These are phyloP conservation scores for Euzetes globulus DNA, from an alignment of 2,888 invertebrate species.

Conservation along the genomic window DNA sequence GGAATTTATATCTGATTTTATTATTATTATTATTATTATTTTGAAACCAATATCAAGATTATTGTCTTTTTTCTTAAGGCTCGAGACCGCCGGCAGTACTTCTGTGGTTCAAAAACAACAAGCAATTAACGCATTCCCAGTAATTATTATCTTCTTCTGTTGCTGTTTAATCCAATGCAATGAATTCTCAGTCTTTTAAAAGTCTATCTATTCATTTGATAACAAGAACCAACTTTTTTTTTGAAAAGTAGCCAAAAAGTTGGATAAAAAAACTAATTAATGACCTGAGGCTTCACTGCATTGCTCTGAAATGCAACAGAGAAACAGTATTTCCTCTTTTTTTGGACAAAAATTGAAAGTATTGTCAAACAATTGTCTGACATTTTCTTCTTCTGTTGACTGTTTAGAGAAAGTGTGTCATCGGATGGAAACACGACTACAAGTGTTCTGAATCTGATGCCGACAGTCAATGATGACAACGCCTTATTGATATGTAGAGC, in stretches of 20 bases:
- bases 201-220: no score
- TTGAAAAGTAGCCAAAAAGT: no score
- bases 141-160: neutral
- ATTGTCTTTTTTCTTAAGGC: no score
- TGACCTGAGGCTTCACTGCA: no score
- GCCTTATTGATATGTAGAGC: constrained; percentile 30
- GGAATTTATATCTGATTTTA: neutral
- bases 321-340: neutral
- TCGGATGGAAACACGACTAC: constrained; percentile 28
- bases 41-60: no score
- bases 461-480: constrained; percentile 30
- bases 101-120: constrained; percentile 28
- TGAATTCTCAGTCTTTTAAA: no score
- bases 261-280: no score
- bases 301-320: neutral
- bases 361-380: neutral
- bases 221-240: no score
- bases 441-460: constrained; percentile 34
- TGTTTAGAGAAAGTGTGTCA: constrained; percentile 27
- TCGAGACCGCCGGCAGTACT: constrained; percentile 32
- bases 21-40: no score
- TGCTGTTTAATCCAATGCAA: neutral
- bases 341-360: neutral
- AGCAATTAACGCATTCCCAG: constrained; percentile 27
- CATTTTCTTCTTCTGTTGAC: neutral